These are phyloP conservation scores for Trinectes maculatus DNA, from an alignment of 2,113 vertebrate genomes.

Conservation along the genomic window DNA sequence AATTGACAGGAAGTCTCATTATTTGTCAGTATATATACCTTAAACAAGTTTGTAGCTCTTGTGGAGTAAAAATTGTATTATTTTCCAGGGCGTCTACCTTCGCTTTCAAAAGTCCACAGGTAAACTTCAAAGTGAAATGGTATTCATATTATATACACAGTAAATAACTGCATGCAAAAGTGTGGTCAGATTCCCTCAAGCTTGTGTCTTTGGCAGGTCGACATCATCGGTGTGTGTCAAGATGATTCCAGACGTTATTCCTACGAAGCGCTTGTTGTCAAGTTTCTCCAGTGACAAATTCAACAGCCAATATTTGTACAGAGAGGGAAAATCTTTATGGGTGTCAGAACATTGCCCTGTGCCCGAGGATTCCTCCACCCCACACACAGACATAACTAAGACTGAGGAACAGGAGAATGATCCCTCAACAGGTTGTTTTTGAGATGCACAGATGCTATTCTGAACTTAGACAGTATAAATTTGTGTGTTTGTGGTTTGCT, in stretches of 20 bases:
- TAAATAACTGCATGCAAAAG: not conserved
- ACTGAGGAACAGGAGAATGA: not conserved
- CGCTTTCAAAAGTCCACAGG: conserved; percentile 46
- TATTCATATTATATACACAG: not conserved
- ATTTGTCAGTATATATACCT: not conserved
- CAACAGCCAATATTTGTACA: not conserved
- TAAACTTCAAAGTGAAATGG: conserved; percentile 30
- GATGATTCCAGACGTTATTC: conserved; percentile 48
- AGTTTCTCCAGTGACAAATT: conserved; percentile 5
- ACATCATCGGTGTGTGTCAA: conserved; percentile 22
- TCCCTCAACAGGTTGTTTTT: conserved; percentile 33
- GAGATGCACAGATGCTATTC: not conserved
- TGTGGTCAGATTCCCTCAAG: not conserved
- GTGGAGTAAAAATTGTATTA: not conserved
- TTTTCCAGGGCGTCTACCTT: conserved; percentile 55
- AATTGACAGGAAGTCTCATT: not conserved
- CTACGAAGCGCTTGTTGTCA: conserved; percentile 34
- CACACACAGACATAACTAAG: not conserved
- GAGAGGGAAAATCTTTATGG: conserved; percentile 25
- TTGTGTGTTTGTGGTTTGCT: no score
- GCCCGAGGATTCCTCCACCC: conserved; percentile 16
- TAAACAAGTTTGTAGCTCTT: not conserved
- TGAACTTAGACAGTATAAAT: not conserved
- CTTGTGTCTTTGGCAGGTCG: conserved; percentile 40
- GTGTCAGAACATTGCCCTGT: conserved; percentile 21